phyloP scores from a whole-genome alignment of 1,140 invertebrate species.

The Nomia melanderi region DNA sequence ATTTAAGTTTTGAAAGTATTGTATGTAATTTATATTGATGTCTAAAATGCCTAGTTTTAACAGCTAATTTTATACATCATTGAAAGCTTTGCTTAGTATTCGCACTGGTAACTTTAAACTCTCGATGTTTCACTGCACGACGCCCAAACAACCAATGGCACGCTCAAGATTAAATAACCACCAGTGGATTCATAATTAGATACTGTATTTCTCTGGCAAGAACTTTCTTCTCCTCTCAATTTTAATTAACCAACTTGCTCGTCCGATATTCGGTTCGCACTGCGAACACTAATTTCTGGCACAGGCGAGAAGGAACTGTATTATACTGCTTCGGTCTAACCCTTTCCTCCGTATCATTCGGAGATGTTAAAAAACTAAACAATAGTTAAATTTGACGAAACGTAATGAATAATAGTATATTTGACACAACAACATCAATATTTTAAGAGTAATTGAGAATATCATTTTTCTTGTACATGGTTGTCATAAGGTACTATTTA shows the following conservation, averaged over 20 bases:
- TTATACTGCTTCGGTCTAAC: no score
- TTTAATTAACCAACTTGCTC: slow-evolving; percentile 27
- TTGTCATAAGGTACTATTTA: no score
- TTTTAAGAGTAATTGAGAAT: no score
- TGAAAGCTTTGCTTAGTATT: not conserved
- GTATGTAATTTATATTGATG: not conserved
- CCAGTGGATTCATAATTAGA: slow-evolving; percentile 2
- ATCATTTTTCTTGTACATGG: no score
- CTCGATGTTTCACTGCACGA: not conserved
- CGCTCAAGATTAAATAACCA: slow-evolving; percentile 18
- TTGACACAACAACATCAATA: no score
- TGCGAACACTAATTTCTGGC: not conserved
- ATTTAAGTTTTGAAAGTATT: no score
- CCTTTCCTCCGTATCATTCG: no score
- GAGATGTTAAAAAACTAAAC: no score
- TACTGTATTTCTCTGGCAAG: not conserved
- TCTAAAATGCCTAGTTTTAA: not conserved
- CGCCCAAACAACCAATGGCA: not conserved
- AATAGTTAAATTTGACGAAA: no score
- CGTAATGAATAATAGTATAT: no score
- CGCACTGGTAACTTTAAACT: slow-evolving; percentile 4
- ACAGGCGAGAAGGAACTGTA: not conserved
- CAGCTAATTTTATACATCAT: not conserved
- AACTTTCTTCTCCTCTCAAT: slow-evolving; percentile 21
- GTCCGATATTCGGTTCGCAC: not conserved